Base-by-base conservation (phyloP, 2,797 vertebrate species). In the Neomorphus geoffroyi region DNA sequence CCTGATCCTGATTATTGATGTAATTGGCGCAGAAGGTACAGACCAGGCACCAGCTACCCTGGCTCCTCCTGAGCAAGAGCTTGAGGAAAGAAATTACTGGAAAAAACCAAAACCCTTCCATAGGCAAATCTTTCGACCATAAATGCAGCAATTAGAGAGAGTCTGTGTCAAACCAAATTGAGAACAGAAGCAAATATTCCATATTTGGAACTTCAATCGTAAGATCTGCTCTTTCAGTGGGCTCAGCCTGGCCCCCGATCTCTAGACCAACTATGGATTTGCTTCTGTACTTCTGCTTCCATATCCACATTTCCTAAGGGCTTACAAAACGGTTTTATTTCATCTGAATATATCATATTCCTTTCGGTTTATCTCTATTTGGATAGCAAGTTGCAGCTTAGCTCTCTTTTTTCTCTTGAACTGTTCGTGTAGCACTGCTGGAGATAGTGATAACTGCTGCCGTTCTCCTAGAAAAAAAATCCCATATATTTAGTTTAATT, bases 381-480 rank as follows among this genome's bases (percentile, higher is more conserved):
- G 43, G 48, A 56, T 7, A 61, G 11, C 4, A 37, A 77, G 35
- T 51, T 90, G 56, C 23, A 92, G 35, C 6, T 85, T 48, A 64
- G 33, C 8, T n/a, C 7, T 83, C 30, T 73, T 27, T 94, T 86
- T 83, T 70, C 46, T 70, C 65, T 86, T 86, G 58, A 81, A 50
- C 39, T 7, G 11, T 67, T 94, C 72, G 60, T 30, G 71, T 10
- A 19, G 8, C 51, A 27, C 80, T 91, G 82, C 33, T 92, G 74
- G 61, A 95, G 81, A 90, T 30, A 87, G 72, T 54, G 37, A 46
- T 77, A 95, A 96, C 41, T 66, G 45, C 54, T 94, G 64, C 33
- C 64, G 64, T 60, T 93, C 65, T 79, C 39, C 27, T 48, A 62
- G 60, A 62, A 9, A 72, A 54, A 26, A 32, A 32, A 30, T 11